Conservation (phyloP, 2,113 vertebrate species). For the Oreochromis tanganicae region DNA sequence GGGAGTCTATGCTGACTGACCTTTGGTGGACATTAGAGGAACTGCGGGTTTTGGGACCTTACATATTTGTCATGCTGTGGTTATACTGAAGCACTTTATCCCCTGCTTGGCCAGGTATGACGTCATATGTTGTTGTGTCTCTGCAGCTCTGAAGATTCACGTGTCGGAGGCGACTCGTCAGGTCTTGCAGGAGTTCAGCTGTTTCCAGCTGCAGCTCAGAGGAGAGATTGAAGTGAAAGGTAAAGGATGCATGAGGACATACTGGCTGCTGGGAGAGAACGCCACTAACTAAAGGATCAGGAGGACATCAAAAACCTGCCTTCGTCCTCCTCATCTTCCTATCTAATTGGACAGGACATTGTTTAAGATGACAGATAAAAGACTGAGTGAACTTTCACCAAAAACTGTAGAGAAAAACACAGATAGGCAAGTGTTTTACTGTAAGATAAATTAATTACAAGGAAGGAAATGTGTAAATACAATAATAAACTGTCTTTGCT, state of each 20-base stretch:
- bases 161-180: slow-evolving; percentile 79
- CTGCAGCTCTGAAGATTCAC: slow-evolving; percentile 85
- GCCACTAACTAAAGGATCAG: background rate
- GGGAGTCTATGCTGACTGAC: background rate
- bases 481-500: slow-evolving; percentile 1
- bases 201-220: slow-evolving; percentile 80
- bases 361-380: background rate
- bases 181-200: slow-evolving; percentile 79
- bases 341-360: background rate
- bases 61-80: background rate
- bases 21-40: background rate
- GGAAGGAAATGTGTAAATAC: background rate
- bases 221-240: slow-evolving; percentile 90
- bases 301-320: background rate
- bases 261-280: slow-evolving; percentile 81
- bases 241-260: slow-evolving; percentile 83
- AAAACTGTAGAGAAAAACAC: background rate
- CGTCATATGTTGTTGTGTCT: background rate
- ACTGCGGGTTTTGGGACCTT: background rate
- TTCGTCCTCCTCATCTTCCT: background rate
- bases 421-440: background rate
- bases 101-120: background rate
- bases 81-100: background rate
- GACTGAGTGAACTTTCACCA: background rate
- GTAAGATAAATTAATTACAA: background rate